These are phyloP conservation scores for Macrobrachium nipponense DNA, from an alignment of 1,140 invertebrate species.

Conservation along the genomic window DNA sequence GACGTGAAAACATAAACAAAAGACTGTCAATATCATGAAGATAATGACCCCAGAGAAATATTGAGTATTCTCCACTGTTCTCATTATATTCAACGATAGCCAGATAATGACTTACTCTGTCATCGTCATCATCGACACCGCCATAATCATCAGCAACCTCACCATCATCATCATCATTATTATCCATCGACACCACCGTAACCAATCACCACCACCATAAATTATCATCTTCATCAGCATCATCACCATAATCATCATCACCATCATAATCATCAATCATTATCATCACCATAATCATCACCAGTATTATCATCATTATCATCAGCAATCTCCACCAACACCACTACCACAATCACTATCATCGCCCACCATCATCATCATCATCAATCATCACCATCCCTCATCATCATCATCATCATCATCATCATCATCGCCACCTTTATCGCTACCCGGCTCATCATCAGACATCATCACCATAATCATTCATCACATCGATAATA, in stretches of 20 bases:
- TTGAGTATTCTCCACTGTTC: background rate
- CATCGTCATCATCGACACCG: background rate
- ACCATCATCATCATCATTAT: too few species aligned
- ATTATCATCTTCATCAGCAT: background rate
- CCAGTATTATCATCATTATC: background rate
- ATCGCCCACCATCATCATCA: background rate
- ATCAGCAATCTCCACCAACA: background rate
- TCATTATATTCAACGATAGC: too few species aligned
- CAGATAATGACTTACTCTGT: background rate
- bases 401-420: background rate
- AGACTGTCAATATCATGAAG: too few species aligned
- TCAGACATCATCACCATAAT: background rate
- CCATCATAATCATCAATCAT: background rate
- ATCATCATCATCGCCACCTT: background rate
- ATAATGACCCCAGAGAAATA: too few species aligned
- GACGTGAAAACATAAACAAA: too few species aligned
- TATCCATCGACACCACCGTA: background rate
- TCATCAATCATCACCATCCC: background rate
- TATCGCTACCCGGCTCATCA: too few species aligned
- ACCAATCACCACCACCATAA: slow-evolving; percentile 10
- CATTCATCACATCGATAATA: too few species aligned
- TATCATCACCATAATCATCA: background rate
- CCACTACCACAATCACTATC: slow-evolving; percentile 3
- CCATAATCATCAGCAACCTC: background rate
- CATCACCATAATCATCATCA: slow-evolving; percentile 12